These are phyloP conservation scores for Catharus ustulatus DNA, from an alignment of 2,797 vertebrate species.

Conservation along the genomic window DNA sequence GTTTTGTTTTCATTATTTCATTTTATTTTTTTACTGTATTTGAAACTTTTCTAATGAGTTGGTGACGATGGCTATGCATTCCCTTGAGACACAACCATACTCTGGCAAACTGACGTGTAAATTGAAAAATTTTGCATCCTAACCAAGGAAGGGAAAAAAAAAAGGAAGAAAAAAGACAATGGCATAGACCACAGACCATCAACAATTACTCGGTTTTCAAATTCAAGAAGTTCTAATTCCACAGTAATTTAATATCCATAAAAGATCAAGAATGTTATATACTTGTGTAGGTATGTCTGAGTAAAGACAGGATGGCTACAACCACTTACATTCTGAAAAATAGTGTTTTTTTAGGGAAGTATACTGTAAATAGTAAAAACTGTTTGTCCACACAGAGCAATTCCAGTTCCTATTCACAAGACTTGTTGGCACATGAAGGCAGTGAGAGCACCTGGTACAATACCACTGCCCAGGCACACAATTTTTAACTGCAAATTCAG, in stretches of 20 bases:
- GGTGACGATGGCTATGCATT: background rate
- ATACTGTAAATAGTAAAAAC: background rate
- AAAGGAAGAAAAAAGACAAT: background rate
- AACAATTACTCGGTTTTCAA: background rate
- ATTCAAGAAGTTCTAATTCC: background rate
- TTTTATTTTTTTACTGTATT: background rate
- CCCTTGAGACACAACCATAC: background rate
- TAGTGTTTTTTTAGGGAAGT: background rate
- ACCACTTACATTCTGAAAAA: background rate
- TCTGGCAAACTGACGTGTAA: background rate
- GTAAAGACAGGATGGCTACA: background rate
- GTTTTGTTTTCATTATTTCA: background rate
- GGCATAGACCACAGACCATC: background rate
- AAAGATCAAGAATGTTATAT: background rate
- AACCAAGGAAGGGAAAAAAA: background rate
- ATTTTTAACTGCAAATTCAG: background rate
- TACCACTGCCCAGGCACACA: background rate
- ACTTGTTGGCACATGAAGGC: background rate
- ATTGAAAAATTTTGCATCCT: background rate
- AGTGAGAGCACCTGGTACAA: background rate
- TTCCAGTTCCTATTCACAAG: background rate
- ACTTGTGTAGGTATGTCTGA: background rate
- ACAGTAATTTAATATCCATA: background rate
- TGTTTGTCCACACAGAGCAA: background rate
- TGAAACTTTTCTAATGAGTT: background rate